phyloP scores from a whole-genome alignment of 53 echinoderm and acorn worm species.

The Henricia sp. region DNA sequence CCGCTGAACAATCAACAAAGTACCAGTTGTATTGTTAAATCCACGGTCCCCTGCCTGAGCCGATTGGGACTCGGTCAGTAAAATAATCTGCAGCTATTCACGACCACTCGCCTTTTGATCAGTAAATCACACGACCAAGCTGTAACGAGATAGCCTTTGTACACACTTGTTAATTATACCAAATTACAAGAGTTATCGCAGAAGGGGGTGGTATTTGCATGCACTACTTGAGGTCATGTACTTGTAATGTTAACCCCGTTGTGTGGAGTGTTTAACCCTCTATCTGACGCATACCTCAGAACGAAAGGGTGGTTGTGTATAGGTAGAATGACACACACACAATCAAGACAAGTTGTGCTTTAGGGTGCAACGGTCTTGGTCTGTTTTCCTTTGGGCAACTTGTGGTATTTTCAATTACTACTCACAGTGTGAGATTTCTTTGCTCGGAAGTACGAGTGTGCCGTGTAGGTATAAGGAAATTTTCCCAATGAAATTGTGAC shows the following conservation, averaged over 20 bases:
- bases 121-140: neutral
- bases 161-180: conserved; percentile 60
- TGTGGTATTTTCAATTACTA: neutral
- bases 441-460: no score
- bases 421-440: conserved; percentile 13
- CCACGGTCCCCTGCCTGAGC: neutral
- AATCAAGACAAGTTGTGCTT: conserved; percentile 1
- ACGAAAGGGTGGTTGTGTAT: conserved; percentile 6
- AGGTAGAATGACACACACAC: neutral
- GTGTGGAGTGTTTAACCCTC: conserved; percentile 23
- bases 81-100: neutral
- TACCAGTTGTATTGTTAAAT: conserved; percentile 11
- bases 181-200: conserved; percentile 32
- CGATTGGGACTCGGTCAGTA: neutral
- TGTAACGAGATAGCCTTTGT: conserved; percentile 51
- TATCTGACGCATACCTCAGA: conserved; percentile 14
- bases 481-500: neutral
- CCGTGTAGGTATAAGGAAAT: no score
- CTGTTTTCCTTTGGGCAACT: neutral
- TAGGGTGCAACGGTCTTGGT: no score
- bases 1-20: conserved; percentile 1
- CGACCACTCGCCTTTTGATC: neutral
- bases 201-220: conserved; percentile 50
- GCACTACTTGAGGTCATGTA: conserved; percentile 14
- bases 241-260: conserved; percentile 42